Evolutionary conservation across 2,113 vertebrate species (phyloP), one percentile per base, ranked within the genome.

Genomic region (Apteryx mantelli): DNA sequence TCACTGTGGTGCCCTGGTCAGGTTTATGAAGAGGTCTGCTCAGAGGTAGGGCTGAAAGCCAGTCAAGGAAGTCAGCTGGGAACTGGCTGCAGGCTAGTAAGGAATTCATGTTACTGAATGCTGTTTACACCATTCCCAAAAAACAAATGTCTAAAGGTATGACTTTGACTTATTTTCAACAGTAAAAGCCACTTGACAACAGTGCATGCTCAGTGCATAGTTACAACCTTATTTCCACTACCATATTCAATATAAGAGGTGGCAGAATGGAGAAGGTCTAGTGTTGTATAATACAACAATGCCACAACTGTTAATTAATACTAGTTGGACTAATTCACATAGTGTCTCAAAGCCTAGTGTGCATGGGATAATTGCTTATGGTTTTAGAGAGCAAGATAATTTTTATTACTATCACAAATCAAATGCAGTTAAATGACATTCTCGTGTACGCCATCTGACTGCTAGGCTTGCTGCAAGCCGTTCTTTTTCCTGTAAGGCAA

Each of bases 371-470:
- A 95, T 28, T 56, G 44, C 28, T 91, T 83, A 68, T 17, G 34
- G 32, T 48, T 95, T 93, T 73, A 89, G 78, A 89, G 4, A 77
- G 34, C 52, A 55, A 5, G 76, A 53, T 10, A 74, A 74, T 71
- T 87, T 71, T 71, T 66, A 56, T 75, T 78, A 87, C 76, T 64
- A 76, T 26, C 78, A 77, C 80, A 89, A 86, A 94, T 73, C 73
- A 94, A 91, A 90, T 42, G 24, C 40, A 90, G 56, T 58, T 90
- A 91, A 96, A 74, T 64, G 6, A 79, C 75, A 44, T 88, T 88
- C 82, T 84, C 70, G n/a, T 40, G 36, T 75, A 88, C 58, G 58
- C 48, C 30, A 52, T 52, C 82, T 88, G 87, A 69, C 82, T 92
- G 73, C 73, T 66, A 88, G 74, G 61, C 56, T 88, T 82, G 65